These are phyloP conservation scores for Dryoscopus gambensis DNA, from an alignment of 2,113 vertebrate genomes.

Conservation along the genomic window DNA sequence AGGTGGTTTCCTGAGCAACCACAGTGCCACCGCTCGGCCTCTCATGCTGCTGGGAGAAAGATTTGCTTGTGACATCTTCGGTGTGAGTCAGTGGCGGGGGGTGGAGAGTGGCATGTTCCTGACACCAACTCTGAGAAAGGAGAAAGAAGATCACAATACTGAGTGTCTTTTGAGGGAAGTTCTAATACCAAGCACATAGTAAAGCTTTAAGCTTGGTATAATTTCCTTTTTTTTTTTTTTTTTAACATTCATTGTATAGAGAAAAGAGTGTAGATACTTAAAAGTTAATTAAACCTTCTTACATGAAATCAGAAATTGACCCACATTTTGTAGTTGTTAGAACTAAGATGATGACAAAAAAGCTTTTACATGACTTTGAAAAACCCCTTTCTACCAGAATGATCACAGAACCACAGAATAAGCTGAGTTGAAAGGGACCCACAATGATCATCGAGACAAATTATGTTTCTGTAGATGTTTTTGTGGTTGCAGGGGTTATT, in stretches of 20 bases:
- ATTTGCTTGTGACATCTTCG: background rate
- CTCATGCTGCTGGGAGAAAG: background rate
- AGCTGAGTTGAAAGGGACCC: background rate
- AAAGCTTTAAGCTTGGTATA: background rate
- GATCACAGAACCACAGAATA: background rate
- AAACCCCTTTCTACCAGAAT: background rate
- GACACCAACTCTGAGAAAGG: background rate
- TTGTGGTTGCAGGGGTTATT: background rate
- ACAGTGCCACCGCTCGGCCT: background rate
- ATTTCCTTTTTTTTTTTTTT: no score
- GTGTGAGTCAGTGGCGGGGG: background rate
- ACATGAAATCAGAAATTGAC: background rate
- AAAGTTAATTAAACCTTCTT: background rate
- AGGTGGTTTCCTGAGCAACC: conserved; percentile 12
- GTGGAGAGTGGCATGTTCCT: background rate
- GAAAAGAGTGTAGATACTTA: background rate
- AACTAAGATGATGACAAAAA: background rate
- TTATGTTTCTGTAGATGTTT: background rate
- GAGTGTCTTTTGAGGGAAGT: background rate
- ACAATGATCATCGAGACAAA: background rate
- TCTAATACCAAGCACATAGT: background rate
- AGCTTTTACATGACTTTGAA: background rate
- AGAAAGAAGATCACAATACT: background rate
- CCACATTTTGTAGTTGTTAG: background rate
- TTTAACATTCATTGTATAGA: background rate